Evolutionary conservation across 2,888 invertebrate species (phyloP), one percentile per base, ranked within the genome.

Genomic region (Euproctis similis): DNA sequence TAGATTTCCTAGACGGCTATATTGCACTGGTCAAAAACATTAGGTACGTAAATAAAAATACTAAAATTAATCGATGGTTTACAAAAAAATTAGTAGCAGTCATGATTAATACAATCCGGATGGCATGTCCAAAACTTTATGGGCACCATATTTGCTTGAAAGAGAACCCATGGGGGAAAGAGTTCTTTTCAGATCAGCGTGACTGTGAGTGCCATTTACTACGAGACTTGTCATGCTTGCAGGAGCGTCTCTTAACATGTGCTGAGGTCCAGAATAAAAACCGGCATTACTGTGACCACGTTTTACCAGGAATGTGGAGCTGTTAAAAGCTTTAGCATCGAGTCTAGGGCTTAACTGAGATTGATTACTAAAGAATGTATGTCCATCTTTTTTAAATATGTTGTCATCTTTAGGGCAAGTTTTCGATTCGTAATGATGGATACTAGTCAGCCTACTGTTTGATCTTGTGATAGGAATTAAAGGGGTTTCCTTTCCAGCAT

Each of bases 81-180:
- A 59, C n/a, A n/a, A 68, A 62, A 46, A 59, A 53, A 53, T 40
- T 14, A 39, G 36, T 34, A 36, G 11, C 11, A 54, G 36, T 41
- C 50, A 34, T 34, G 38, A 51, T 71, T 56, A 92, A 74, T 92
- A 92, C 39, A 92, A 72, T 31, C 92, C 92, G 23, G 91, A 92
- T 41, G 91, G 90, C 71, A 90, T 87, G 60, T 92, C 91, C 3
- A 91, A 90, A 6, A 92, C 85, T 78, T 91, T 91, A 30, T 87
- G 86, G 17, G 77, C 63, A 13, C 88, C 86, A 34, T 70, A 75
- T 39, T 51, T 67, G 38, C 61, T 72, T 2, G 72, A 69, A 21
- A 51, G 41, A 4, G 71, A 66, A 8, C 75, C 76, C 34, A 72
- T 66, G 0, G 78, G 77, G 0, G 82, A 80, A 4, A 84, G 41